phyloP scores from a whole-genome alignment of 2,888 invertebrate genomes.

The Clanis bilineata region DNA sequence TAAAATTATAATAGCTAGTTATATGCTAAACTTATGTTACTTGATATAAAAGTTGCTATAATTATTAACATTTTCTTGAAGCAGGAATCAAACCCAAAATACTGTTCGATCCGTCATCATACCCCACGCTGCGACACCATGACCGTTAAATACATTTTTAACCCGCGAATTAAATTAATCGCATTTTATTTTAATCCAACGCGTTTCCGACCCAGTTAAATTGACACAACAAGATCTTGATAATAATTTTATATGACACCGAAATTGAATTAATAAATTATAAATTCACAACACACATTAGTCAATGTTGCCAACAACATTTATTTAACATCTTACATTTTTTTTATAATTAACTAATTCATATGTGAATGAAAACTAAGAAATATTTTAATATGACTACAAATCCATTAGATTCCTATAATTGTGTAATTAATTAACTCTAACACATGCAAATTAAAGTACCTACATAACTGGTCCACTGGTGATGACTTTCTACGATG shows the following conservation, averaged over 20 bases:
- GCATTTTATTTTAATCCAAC: background rate
- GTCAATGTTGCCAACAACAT: background rate
- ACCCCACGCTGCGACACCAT: background rate
- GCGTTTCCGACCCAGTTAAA: background rate
- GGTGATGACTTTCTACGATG: constrained; percentile 16
- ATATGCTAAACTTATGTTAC: no score
- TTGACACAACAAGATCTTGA: background rate
- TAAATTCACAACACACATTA: background rate
- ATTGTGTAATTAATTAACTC: constrained; percentile 2
- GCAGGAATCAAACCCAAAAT: background rate
- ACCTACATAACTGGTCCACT: constrained; percentile 20
- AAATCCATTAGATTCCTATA: no score
- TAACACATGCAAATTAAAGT: constrained; percentile 25
- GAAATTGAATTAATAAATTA: background rate
- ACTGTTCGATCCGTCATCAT: background rate
- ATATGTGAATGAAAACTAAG: no score
- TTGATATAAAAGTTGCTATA: no score
- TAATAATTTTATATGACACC: background rate
- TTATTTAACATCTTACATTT: no score
- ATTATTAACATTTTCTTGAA: background rate
- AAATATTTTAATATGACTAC: no score
- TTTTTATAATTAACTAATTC: background rate
- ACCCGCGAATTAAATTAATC: background rate
- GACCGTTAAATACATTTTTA: background rate
- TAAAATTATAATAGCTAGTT: no score